Base-by-base conservation (phyloP, 1,140 invertebrate genomes). In the Neocloeon triangulifer region DNA sequence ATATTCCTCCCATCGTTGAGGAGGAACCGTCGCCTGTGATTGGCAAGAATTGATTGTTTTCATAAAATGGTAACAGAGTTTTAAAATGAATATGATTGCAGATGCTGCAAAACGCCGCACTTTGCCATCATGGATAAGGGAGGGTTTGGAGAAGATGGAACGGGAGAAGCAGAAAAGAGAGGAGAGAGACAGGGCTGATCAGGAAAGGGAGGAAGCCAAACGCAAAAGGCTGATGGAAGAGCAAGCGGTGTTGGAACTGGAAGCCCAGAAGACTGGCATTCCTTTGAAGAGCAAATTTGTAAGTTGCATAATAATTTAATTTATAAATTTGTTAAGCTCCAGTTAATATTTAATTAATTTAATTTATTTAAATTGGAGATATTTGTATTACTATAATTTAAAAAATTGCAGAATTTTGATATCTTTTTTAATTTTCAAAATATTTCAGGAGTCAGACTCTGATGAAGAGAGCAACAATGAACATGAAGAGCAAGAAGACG, bases 121-220 rank as follows among this genome's bases (percentile, higher is more conserved):
- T 44, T 61, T 97, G 16, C 91, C 91, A 26, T 79, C 78, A 4
- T 97, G 91, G 91, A 94, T 96, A 37, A 59, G 86, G 43, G 84
- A 92, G 60, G 85, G 89, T 20, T 55, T 96, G 35, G 89, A 95
- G 50, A 95, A 95, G 60, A 94, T 95, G 82, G 89, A 96, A 55
- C 61, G 77, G 29, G 88, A 95, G 41, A 95, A 95, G 52, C 71
- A 75, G 44, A 84, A 76, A 43, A 80, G 84, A 41, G 56, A 82
- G 37, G 81, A 92, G 49, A 69, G 67, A 29, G 74, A 81, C 44
- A 57, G 66, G 40, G 62, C 69, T 45, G 63, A 64, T 42, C 62
- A 63, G 38, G 61, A 67, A 38, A 54, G 63, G 41, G 68, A 71
- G 39, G 60, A 63, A 48, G 61, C 64, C 34, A 45, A 67, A 19